phyloP scores from a whole-genome alignment of 2,888 invertebrate species.

The Cerceris ruficornis region DNA sequence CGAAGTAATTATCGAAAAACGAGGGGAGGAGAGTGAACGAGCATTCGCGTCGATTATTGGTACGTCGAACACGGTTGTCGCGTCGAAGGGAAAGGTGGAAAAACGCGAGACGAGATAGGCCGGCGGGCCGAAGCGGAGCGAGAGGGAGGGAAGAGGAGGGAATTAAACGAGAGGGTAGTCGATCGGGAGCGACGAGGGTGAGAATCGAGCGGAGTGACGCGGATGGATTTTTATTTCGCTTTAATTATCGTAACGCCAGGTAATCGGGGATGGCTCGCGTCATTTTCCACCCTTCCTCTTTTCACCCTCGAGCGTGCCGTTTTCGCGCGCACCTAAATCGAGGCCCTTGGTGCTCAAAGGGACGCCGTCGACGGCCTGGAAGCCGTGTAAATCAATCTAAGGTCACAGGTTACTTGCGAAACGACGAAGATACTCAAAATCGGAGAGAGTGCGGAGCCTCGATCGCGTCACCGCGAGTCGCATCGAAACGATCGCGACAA shows the following conservation, averaged over 20 bases:
- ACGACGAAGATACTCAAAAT: too few relatives aligned
- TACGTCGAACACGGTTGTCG: conserved; percentile 61
- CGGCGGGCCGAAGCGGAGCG: conserved; percentile 12
- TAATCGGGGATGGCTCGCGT: conserved; percentile 63
- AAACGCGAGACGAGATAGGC: conserved; percentile 53
- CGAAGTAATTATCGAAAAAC: conserved; percentile 39
- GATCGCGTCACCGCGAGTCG: too few relatives aligned
- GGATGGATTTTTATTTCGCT: conserved; percentile 77
- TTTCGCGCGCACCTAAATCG: not conserved
- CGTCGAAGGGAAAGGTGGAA: conserved; percentile 51
- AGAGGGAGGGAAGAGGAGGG: conserved; percentile 34
- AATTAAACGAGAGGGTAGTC: conserved; percentile 45
- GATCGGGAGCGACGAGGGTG: conserved; percentile 50
- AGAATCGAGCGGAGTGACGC: conserved; percentile 68
- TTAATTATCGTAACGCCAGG: conserved; percentile 77
- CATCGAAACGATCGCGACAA: too few relatives aligned
- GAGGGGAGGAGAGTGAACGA: conserved; percentile 42
- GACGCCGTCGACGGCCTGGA: too few relatives aligned
- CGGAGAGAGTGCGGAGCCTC: too few relatives aligned
- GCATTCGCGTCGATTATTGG: conserved; percentile 70
- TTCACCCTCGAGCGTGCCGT: conserved; percentile 40
- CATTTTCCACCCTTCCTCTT: conserved; percentile 46
- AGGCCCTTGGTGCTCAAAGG: too few relatives aligned
- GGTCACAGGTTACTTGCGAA: too few relatives aligned
- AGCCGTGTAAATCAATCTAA: too few relatives aligned